A percentile compares a stretch with the other conserved stretches of the same genome.
These are phyloP conservation scores for Sebastes steindachneri DNA, from an alignment of 2,797 vertebrate species.

Conservation along the genomic window DNA sequence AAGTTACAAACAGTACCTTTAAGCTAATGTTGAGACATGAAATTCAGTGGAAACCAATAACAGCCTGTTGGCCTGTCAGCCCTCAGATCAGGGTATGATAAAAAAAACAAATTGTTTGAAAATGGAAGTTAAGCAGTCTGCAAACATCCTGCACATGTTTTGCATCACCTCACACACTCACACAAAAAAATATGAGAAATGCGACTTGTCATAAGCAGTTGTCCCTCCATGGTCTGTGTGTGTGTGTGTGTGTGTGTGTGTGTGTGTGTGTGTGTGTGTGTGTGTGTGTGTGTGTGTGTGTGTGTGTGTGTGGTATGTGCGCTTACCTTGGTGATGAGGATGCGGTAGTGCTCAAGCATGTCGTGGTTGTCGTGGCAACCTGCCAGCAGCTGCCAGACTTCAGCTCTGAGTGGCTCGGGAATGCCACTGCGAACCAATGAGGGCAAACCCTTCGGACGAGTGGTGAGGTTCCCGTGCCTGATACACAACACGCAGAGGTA, in stretches of 20 bases:
- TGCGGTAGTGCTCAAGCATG: constrained; percentile 93
- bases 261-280: neutral
- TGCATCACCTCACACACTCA: neutral
- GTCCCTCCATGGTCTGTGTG: neutral
- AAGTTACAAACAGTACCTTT: neutral
- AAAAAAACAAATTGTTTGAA: neutral
- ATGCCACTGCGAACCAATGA: constrained; percentile 92
- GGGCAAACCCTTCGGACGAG: constrained; percentile 90
- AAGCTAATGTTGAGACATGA: neutral
- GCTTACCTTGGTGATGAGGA: constrained; percentile 96
- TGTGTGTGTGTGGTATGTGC: neutral
- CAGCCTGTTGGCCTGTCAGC: neutral
- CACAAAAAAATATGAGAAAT: neutral
- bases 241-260: neutral
- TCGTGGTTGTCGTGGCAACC: constrained; percentile 94
- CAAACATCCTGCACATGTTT: neutral
- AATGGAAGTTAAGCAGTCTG: neutral
- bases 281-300: neutral
- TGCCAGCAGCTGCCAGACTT: constrained; percentile 97
- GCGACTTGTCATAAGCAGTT: neutral
- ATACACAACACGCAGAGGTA: constrained; percentile 15
- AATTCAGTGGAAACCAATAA: neutral
- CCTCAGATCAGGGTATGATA: neutral
- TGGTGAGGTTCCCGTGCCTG: constrained; percentile 93
- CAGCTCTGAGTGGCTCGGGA: constrained; percentile 95